Conservation (phyloP, 2,888 invertebrate species). For the Resseliella maxima region DNA sequence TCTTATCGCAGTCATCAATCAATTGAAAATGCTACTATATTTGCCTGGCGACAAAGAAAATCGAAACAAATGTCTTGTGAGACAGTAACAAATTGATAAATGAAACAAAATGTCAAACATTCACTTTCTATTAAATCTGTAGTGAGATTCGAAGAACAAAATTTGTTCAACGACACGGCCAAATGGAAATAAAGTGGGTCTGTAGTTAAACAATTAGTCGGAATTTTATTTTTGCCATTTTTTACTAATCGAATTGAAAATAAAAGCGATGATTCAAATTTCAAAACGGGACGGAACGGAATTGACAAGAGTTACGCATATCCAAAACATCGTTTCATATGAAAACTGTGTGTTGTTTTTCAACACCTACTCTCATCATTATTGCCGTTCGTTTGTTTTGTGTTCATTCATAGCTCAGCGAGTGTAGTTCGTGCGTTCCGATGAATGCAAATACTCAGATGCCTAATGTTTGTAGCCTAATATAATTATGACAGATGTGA, state of each 20-base stretch:
- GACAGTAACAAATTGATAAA: background rate
- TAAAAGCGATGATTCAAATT: background rate
- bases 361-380: background rate
- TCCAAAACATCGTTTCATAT: background rate
- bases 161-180: background rate
- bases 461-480: background rate
- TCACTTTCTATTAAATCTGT: too few relatives aligned
- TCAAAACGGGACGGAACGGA: background rate
- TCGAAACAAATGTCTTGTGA: background rate
- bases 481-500: background rate
- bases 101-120: background rate
- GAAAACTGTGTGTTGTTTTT: background rate
- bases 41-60: background rate
- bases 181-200: background rate
- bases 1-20: background rate
- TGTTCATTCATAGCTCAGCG: background rate
- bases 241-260: background rate
- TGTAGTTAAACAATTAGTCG: background rate
- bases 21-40: background rate
- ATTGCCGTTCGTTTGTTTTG: background rate
- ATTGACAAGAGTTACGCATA: background rate
- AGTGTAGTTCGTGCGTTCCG: background rate
- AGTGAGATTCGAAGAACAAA: background rate
- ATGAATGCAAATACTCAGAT: background rate
- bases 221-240: background rate